Base-by-base conservation (phyloP, 2,113 vertebrate genomes). In the Xiphorhynchus elegans region DNA sequence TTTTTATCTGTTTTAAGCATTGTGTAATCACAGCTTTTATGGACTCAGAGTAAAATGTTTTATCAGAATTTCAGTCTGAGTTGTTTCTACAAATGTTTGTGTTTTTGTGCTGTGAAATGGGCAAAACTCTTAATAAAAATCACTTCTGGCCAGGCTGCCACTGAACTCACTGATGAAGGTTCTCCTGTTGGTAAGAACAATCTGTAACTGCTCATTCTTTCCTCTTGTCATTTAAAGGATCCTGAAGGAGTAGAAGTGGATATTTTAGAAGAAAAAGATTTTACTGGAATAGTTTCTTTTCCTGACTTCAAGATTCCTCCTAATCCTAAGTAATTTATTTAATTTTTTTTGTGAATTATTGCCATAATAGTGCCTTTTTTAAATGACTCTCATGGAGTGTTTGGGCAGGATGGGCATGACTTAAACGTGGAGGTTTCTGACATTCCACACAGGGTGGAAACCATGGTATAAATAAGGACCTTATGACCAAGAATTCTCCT, bases 281-380 rank as follows among this genome's bases (percentile, higher is more conserved):
- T 98, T 76, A 99, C 98, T 42, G 99, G 99, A 87, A 98, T 99
- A 86, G 97, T 99, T 28, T 98, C 99, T 29, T 98, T 99, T 97
- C 98, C 98, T 44, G 98, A 99, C 91, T 99, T 99, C 97, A 99
- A 98, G 98, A 99, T 99, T 95, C 99, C 99, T 53, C 76, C 98
- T 49, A 99, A 98, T 75, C 99, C 99, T 31, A 99, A 98, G 99
- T 99, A 98, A 68, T 87, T 86, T 75, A 52, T 47, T 77, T 84
- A 33, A 39, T 69, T 46, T 76, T 79, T 42, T 44, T 53, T 64
- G 37, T 76, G 42, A 81, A 79, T 53, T 46, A 25, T 64, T 88
- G n/a, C 24, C 5, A 42, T 31, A 50, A 21, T 44, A 31, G 13
- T 77, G 3, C 29, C 11, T 89, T 93, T 70, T 75, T 42, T 16